Base-by-base conservation (phyloP, 2,113 vertebrate genomes). In the Neogale vison region DNA sequence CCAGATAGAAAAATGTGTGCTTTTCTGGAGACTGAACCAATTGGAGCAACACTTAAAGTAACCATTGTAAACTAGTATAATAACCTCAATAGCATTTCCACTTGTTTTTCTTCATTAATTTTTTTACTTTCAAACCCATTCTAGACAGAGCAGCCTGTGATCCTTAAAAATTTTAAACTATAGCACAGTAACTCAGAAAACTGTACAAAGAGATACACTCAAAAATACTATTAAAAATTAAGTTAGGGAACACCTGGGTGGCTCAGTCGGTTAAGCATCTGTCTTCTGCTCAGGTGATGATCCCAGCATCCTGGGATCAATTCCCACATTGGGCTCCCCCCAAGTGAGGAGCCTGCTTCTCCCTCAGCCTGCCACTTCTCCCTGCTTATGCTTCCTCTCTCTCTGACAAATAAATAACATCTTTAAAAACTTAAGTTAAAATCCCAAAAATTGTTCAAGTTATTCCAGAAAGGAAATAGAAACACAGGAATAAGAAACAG, bases 401-500 rank as follows among this genome's bases (percentile, higher is more conserved):
- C 4, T 14, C 29, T 65, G 13, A 15, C 63, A 65, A 65, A 65
- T 65, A 65, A 34, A 31, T 65, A 65, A 65, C 13, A 65, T 65
- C 63, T 34, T 65, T 65, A 15, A 65, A 63, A 34, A 34, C 34
- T 65, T 65, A 85, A 67, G 21, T 67, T 84, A 31, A 23, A 83
- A 81, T 89, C 93, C 55, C 88, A n/a, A 88, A 91, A 91, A 79
- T 79, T 80, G 8, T 79, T 95, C 26, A 65, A 11, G 18, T 67
- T 74, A 72, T 15, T 47, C 23, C 71, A 84, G 39, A 17, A 89
- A 87, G 17, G 52, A 88, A 61, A 88, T 8, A 76, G 57, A 81
- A 94, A 31, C 23, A 50, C 3, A 67, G 15, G 15, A 47, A n/a
- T 7, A 45, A 77, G 50, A 94, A 93, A 85, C 6, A 92, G 17